phyloP scores from a whole-genome alignment of 64 coral and sea anemone species.

The Dendronephthya gigantea region DNA sequence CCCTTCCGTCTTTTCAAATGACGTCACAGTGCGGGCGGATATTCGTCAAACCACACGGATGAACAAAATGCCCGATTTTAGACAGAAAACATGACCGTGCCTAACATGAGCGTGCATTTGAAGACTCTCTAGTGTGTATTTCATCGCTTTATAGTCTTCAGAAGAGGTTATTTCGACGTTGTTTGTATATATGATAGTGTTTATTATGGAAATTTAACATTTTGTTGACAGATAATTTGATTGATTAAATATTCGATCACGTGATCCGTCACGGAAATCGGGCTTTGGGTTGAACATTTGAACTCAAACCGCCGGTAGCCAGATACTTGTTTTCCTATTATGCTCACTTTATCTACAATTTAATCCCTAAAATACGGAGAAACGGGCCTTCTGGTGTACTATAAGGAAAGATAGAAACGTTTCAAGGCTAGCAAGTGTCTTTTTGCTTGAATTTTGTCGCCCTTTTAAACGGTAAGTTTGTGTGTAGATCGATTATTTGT shows the following conservation, averaged over 20 bases:
- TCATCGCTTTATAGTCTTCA: not conserved
- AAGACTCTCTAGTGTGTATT: not conserved
- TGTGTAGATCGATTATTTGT: not conserved
- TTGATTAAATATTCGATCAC: not conserved
- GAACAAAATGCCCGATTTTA: not conserved
- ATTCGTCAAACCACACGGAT: not conserved
- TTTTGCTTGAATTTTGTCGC: not conserved
- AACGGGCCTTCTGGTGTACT: not conserved
- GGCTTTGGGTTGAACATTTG: not conserved
- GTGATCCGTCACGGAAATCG: not conserved
- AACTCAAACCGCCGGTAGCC: not conserved
- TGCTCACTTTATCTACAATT: not conserved
- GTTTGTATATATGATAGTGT: not conserved
- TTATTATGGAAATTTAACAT: not conserved
- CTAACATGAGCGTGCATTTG: not conserved
- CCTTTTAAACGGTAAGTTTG: not conserved
- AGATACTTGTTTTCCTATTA: not conserved
- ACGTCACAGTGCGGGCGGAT: conserved; percentile 12
- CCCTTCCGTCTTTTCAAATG: not conserved
- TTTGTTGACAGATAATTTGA: not conserved
- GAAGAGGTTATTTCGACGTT: not conserved
- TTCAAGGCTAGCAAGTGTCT: not conserved
- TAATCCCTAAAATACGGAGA: not conserved
- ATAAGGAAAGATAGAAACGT: not conserved
- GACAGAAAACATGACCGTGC: not conserved